phyloP scores from a whole-genome alignment of 2,797 vertebrate species.

The Semaprochilodus insignis region DNA sequence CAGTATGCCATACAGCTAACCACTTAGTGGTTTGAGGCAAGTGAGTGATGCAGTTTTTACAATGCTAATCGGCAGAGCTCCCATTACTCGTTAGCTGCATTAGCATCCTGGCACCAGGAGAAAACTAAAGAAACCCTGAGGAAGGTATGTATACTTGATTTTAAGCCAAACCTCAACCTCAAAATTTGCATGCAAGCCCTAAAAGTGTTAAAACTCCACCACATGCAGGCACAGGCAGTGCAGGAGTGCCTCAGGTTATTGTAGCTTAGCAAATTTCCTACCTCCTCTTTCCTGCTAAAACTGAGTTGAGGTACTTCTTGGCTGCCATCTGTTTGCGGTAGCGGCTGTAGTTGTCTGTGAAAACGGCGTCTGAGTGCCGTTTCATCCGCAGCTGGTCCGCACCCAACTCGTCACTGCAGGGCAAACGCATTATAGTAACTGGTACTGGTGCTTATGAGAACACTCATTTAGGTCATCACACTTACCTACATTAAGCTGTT shows the following conservation, averaged over 20 bases:
- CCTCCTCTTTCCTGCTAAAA: constrained; percentile 87
- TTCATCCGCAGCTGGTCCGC: constrained; percentile 77
- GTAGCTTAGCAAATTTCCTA: constrained; percentile 57
- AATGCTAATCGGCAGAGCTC: too few relatives aligned
- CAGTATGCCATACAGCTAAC: too few relatives aligned
- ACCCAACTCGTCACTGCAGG: constrained; percentile 67
- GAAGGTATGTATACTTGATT: too few relatives aligned
- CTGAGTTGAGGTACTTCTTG: constrained; percentile 87
- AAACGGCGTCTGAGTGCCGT: constrained; percentile 86
- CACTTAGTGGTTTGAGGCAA: too few relatives aligned
- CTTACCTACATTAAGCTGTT: not conserved
- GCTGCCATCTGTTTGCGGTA: constrained; percentile 86
- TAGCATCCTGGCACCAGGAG: too few relatives aligned
- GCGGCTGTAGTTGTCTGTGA: constrained; percentile 88
- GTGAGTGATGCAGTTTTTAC: too few relatives aligned
- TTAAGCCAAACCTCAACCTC: not conserved
- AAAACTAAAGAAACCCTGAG: too few relatives aligned
- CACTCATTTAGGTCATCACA: not conserved
- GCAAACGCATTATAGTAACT: not conserved
- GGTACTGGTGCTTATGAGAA: not conserved
- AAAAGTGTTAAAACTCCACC: not conserved
- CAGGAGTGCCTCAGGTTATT: not conserved
- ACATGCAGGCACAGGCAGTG: not conserved
- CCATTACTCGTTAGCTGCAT: too few relatives aligned
- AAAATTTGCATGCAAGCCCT: not conserved